Evolutionary conservation across 2,888 invertebrate genomes (phyloP).

Genomic region (Drosophila atripex): DNA sequence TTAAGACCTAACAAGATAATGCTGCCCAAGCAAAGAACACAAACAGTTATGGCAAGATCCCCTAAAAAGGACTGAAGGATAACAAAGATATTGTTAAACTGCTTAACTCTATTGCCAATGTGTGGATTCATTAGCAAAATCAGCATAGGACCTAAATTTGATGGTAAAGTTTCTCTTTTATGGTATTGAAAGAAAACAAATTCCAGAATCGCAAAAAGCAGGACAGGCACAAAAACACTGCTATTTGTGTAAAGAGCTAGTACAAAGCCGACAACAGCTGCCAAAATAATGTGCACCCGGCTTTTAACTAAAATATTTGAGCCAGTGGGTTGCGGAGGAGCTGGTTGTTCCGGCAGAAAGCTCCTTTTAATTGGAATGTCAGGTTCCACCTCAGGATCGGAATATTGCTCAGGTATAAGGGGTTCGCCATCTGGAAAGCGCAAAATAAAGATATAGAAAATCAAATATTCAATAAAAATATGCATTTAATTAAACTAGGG

Average conservation of each 20-base stretch:
- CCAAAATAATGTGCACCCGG: slow-evolving; percentile 22
- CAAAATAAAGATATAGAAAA: neutral
- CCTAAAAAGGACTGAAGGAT: slow-evolving; percentile 26
- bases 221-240: slow-evolving; percentile 28
- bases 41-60: slow-evolving; percentile 29
- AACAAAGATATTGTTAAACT: slow-evolving; percentile 24
- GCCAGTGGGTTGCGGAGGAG: neutral
- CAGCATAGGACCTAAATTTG: slow-evolving; percentile 14
- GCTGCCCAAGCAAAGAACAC: slow-evolving; percentile 27
- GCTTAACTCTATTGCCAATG: slow-evolving; percentile 18
- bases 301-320: slow-evolving; percentile 7
- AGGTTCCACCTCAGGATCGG: slow-evolving; percentile 33
- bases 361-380: slow-evolving; percentile 15
- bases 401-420: slow-evolving; percentile 10
- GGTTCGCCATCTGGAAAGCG: slow-evolving; percentile 1
- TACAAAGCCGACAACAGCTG: slow-evolving; percentile 19
- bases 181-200: slow-evolving; percentile 18
- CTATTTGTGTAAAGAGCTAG: slow-evolving; percentile 24
- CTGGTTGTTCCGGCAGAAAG: slow-evolving; percentile 20
- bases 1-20: slow-evolving; percentile 14
- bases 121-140: slow-evolving; percentile 16
- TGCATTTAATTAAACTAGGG: neutral
- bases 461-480: neutral
- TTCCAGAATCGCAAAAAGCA: slow-evolving; percentile 18
- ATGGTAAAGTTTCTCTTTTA: neutral